These are phyloP conservation scores for Cyrtodaria siliqua DNA, from an alignment of 2,888 invertebrate genomes.

Conservation along the genomic window DNA sequence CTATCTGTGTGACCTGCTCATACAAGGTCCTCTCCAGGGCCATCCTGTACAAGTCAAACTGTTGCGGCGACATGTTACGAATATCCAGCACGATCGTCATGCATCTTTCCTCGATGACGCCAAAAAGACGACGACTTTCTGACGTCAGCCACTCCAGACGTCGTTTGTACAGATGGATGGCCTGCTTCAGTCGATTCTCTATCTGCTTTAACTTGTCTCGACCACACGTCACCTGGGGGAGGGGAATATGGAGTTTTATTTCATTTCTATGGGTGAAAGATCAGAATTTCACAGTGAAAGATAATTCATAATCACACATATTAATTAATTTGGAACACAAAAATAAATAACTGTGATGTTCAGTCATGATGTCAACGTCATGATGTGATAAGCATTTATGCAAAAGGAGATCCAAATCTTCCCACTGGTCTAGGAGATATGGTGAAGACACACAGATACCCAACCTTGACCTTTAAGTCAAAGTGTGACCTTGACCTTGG, in stretches of 20 bases:
- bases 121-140: constrained; percentile 85
- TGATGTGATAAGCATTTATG: too few species aligned
- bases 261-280: too few species aligned
- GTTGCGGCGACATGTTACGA: constrained; percentile 82
- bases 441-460: too few species aligned
- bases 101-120: constrained; percentile 84
- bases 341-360: too few species aligned
- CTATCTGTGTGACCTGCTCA: constrained; percentile 83
- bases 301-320: too few species aligned
- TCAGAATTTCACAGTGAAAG: background rate
- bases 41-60: constrained; percentile 84
- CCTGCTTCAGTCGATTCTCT: constrained; percentile 79
- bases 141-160: constrained; percentile 85
- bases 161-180: constrained; percentile 80
- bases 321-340: too few species aligned
- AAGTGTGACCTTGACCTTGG: too few species aligned
- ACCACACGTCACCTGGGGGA: constrained; percentile 78
- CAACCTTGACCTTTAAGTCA: too few species aligned
- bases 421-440: too few species aligned
- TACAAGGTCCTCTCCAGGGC: constrained; percentile 82
- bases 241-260: constrained; percentile 3
- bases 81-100: constrained; percentile 84
- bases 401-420: too few species aligned
- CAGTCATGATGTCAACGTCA: too few species aligned
- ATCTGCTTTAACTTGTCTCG: constrained; percentile 82